Percentiles rank a stretch among this genome's conserved stretches.
Evolutionary conservation across 2,797 vertebrate genomes (phyloP).

Genomic region (Allobates femoralis): DNA sequence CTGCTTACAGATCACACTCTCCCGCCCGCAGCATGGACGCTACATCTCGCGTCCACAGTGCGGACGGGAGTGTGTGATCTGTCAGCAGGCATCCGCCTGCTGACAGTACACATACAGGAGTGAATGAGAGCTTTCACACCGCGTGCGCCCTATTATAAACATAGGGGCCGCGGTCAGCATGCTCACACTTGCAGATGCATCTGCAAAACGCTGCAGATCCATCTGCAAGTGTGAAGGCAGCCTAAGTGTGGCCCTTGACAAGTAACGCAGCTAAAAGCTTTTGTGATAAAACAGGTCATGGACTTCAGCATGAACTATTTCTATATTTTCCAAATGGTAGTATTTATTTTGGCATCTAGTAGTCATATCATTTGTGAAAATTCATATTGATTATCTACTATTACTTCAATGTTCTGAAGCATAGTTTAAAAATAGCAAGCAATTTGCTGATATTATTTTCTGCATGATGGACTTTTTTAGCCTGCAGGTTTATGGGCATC

Average conservation of each 20-base stretch:
- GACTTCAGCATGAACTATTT: conserved; percentile 4
- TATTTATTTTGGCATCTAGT: conserved; percentile 9
- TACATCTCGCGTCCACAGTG: too few species aligned
- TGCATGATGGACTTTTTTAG: conserved; percentile 51
- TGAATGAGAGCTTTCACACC: too few species aligned
- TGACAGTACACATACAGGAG: too few species aligned
- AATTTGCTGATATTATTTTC: conserved; percentile 41
- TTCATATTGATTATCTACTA: conserved; percentile 51
- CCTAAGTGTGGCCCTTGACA: neutral
- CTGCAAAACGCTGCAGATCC: too few species aligned
- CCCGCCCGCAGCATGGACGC: too few species aligned
- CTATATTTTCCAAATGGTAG: neutral
- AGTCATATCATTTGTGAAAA: conserved; percentile 27
- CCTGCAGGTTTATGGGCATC: conserved; percentile 43
- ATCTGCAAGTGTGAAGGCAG: too few species aligned
- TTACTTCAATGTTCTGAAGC: neutral
- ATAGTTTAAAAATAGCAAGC: conserved; percentile 32
- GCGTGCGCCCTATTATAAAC: too few species aligned
- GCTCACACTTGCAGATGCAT: too few species aligned
- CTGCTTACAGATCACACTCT: too few species aligned
- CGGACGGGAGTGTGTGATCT: too few species aligned
- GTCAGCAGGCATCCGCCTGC: too few species aligned
- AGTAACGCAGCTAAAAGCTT: neutral
- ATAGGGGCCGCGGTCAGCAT: too few species aligned
- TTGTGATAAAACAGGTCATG: neutral